Conservation (phyloP, 2,888 invertebrate species). For the Ectobius pallidus region DNA sequence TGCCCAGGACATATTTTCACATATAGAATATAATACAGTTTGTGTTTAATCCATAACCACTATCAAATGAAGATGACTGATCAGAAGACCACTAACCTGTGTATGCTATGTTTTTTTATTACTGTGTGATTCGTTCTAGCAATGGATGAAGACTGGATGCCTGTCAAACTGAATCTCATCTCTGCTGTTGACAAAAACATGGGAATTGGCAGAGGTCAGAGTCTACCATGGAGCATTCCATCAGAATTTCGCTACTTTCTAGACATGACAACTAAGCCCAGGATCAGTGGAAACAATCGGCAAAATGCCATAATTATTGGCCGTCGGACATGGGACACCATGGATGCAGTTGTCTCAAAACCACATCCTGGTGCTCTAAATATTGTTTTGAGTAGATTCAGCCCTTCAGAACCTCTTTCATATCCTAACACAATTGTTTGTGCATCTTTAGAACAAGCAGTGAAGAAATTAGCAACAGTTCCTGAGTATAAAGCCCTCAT, state of each 20-base stretch:
- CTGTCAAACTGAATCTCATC: slow-evolving; percentile 28
- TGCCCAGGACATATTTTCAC: too few species aligned
- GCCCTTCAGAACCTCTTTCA: slow-evolving; percentile 10
- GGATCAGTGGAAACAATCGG: background rate
- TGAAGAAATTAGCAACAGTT: slow-evolving; percentile 9
- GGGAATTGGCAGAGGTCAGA: slow-evolving; percentile 22
- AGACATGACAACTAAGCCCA: slow-evolving; percentile 22
- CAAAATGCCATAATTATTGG: slow-evolving; percentile 34
- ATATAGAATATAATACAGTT: too few species aligned
- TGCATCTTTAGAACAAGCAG: slow-evolving; percentile 23
- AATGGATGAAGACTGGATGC: background rate
- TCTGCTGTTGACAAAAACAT: slow-evolving; percentile 28
- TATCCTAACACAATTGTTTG: slow-evolving; percentile 30
- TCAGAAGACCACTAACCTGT: too few species aligned
- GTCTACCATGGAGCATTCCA: slow-evolving; percentile 27
- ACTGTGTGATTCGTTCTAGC: too few species aligned
- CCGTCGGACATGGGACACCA: slow-evolving; percentile 30
- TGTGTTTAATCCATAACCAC: too few species aligned
- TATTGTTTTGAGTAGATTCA: slow-evolving; percentile 24
- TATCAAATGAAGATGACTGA: too few species aligned
- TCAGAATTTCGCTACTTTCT: slow-evolving; percentile 31
- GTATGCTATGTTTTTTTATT: too few species aligned
- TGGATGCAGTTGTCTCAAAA: slow-evolving; percentile 23
- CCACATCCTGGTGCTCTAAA: slow-evolving; percentile 31
- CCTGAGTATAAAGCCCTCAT: slow-evolving; percentile 2